Conservation (phyloP, 2,113 vertebrate genomes). For the Mystacornis crossleyi region DNA sequence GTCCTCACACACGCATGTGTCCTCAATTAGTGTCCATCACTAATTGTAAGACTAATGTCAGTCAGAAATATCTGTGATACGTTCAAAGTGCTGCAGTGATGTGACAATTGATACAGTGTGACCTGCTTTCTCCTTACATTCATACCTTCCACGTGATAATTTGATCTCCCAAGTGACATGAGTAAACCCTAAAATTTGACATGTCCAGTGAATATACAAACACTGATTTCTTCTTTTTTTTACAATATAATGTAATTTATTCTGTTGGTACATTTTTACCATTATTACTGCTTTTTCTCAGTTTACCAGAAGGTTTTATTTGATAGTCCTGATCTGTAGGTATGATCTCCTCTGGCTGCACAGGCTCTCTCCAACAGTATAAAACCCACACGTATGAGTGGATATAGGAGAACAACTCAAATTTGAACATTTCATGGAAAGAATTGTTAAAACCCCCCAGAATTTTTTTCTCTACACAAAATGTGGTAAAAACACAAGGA, state of each 20-base stretch:
- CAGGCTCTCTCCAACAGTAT: background rate
- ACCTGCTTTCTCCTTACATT: background rate
- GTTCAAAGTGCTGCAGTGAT: background rate
- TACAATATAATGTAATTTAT: background rate
- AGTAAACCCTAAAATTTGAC: background rate
- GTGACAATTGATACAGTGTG: background rate
- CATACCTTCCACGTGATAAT: background rate
- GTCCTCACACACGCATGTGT: too few species aligned
- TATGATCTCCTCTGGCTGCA: background rate
- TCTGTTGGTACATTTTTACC: background rate
- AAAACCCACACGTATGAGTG: rapidly evolving
- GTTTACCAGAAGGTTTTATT: background rate
- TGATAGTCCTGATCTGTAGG: background rate
- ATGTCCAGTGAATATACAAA: background rate
- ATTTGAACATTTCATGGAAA: background rate
- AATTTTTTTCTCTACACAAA: background rate
- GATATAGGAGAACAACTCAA: background rate
- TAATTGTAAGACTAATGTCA: background rate
- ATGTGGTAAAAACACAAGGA: background rate
- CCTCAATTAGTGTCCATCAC: too few species aligned
- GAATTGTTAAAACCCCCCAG: background rate
- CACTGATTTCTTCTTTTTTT: background rate
- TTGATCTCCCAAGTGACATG: background rate
- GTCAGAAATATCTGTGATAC: background rate
- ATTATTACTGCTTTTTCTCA: background rate